Evolutionary conservation across 92 coral and sea anemone species (phyloP).

Genomic region (Galaxea fascicularis): DNA sequence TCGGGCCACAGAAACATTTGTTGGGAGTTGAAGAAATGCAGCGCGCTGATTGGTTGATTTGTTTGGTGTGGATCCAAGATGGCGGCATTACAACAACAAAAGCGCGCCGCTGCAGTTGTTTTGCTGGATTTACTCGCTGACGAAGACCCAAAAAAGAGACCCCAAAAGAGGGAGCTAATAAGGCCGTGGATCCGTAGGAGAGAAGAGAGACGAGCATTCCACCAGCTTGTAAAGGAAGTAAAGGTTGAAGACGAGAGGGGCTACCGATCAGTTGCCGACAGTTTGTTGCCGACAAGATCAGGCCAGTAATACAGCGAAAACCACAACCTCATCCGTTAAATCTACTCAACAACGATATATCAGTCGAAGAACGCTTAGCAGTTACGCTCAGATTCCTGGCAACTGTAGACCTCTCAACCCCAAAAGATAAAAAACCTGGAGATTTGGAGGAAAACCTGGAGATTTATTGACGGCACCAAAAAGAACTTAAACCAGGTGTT

Average conservation of each 20-base stretch:
- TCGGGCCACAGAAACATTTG: no score
- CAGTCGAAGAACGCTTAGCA: no score
- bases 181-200: slow-evolving; percentile 41
- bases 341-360: slow-evolving; percentile 5
- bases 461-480: no score
- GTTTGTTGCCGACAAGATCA: no score
- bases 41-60: not conserved
- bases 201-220: slow-evolving; percentile 43
- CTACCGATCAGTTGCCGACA: not conserved
- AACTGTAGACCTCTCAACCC: no score
- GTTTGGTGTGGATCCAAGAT: slow-evolving; percentile 42
- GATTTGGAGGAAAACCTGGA: no score
- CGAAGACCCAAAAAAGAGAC: not conserved
- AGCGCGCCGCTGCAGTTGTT: slow-evolving; percentile 25
- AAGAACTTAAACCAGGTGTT: no score
- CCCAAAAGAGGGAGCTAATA: slow-evolving; percentile 31
- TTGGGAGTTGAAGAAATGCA: not conserved
- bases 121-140: no score
- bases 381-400: no score
- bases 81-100: slow-evolving; percentile 24
- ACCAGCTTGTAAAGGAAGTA: slow-evolving; percentile 13
- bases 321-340: slow-evolving; percentile 15
- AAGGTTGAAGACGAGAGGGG: not conserved
- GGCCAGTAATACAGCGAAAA: slow-evolving; percentile 14
- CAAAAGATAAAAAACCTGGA: no score